A percentile compares a stretch with the other conserved stretches of the same genome.
These are phyloP conservation scores for Ceratitis capitata DNA, from an alignment of 1,140 invertebrate genomes.

Conservation along the genomic window DNA sequence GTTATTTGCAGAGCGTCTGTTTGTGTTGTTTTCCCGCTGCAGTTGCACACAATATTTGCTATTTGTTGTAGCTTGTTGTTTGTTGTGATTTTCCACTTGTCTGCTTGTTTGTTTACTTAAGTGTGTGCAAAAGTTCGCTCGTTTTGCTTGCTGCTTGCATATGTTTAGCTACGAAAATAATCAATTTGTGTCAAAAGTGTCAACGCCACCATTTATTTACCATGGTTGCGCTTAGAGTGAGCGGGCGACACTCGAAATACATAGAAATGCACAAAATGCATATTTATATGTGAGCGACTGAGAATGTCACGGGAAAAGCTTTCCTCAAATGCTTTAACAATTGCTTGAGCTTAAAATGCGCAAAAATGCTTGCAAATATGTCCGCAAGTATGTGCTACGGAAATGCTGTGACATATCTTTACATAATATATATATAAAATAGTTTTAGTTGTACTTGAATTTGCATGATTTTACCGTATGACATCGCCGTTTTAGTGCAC, in stretches of 20 bases:
- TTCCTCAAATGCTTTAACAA: too few relatives aligned
- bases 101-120: slow-evolving; percentile 13
- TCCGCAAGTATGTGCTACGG: too few relatives aligned
- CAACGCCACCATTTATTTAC: background rate
- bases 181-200: slow-evolving; percentile 39
- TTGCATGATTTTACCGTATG: too few relatives aligned
- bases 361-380: too few relatives aligned
- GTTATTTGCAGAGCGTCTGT: background rate
- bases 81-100: background rate
- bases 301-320: too few relatives aligned
- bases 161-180: slow-evolving; percentile 39
- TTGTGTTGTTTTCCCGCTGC: background rate
- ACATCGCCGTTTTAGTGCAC: too few relatives aligned
- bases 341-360: too few relatives aligned
- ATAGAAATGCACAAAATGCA: too few relatives aligned
- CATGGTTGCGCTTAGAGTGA: background rate
- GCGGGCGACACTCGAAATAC: background rate
- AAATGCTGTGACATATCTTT: too few relatives aligned
- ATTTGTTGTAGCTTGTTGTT: background rate
- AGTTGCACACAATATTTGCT: background rate
- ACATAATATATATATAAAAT: too few relatives aligned
- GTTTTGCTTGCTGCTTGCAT: slow-evolving; percentile 18
- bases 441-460: too few relatives aligned
- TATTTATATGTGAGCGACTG: too few relatives aligned
- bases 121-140: background rate